Conservation (phyloP, 37 sponge, comb jelly and placozoan genomes). For the Geodia barretti region DNA sequence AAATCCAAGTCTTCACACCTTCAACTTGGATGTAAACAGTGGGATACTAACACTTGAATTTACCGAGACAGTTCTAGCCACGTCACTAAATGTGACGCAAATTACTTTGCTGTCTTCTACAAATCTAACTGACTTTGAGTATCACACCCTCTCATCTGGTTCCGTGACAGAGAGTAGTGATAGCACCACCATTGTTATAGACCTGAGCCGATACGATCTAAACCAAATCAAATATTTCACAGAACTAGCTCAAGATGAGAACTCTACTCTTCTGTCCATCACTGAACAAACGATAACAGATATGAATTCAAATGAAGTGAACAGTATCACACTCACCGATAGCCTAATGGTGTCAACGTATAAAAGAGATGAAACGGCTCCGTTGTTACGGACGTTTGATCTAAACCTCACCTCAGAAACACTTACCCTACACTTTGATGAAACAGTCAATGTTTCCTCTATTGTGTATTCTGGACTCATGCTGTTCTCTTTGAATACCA, state of each 20-base stretch:
- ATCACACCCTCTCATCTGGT: constrained; percentile 27
- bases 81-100: constrained; percentile 63
- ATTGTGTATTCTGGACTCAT: constrained; percentile 1
- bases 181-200: constrained; percentile 38
- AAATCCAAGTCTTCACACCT: constrained; percentile 45
- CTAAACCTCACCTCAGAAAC: constrained; percentile 60
- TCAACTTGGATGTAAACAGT: constrained; percentile 62
- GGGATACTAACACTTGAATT: constrained; percentile 63
- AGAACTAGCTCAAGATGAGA: constrained; percentile 61
- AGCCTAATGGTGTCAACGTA: constrained; percentile 61
- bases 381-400: constrained; percentile 66
- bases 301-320: constrained; percentile 67
- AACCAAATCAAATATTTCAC: constrained; percentile 80
- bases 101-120: constrained; percentile 55
- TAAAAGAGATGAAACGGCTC: constrained; percentile 54
- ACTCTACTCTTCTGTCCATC: constrained; percentile 59
- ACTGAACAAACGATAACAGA: constrained; percentile 35
- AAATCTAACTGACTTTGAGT: background rate
- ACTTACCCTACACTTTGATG: constrained; percentile 80
- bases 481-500: constrained; percentile 27
- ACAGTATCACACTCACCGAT: constrained; percentile 18
- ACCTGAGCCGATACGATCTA: constrained; percentile 63
- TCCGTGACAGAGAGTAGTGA: constrained; percentile 47
- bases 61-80: constrained; percentile 78
- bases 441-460: constrained; percentile 80